Evolutionary conservation across 2,888 invertebrate genomes (phyloP), one percentile per base, ranked within the genome.

Genomic region (Branchipolynoe longqiensis): DNA sequence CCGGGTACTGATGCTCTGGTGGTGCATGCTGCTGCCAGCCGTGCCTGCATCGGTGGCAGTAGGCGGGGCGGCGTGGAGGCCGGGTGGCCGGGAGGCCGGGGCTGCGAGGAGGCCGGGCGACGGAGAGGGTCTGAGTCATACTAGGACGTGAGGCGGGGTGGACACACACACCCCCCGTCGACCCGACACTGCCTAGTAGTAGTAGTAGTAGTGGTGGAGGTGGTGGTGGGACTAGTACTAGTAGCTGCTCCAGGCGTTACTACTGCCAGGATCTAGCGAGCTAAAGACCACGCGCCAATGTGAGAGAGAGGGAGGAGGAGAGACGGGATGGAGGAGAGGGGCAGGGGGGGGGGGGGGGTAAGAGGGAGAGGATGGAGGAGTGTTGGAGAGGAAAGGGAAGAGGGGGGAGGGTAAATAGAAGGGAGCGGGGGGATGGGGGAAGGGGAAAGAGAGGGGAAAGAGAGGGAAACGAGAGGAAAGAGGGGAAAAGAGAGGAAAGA

Each of bases 91-190:
- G n/a, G 64, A 64, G 1, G 64, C 69, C 69, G 3, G 31, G 22
- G 69, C 69, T 69, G 69, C 18, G 36, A n/a, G 69, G 33, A 48
- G n/a, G n/a, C n/a, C n/a, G n/a, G 36, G 36, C 14, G 69, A 18
- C 1, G 69, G 69, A 12, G 69, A 38, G 38, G 69, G 69, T 18
- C 69, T 69, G 69, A 69, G 69, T 69, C 69, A 69, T 69, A 69
- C 22, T 69, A 38, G 69, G 69, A 31, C 69, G 36, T 69, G 12
- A n/a, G n/a, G n/a, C 33, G 36, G 69, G 69, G 69, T 69, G 69
- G 69, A 69, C 69, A 36, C 69, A 69, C 69, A 69, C 69, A 69
- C 69, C 69, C 48, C 48, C 48, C 48, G 8, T 18, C 48, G 8
- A 8, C 48, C 8, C 48, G 48, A n/a, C n/a, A n/a, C n/a, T n/a